phyloP scores from a whole-genome alignment of 2,888 invertebrate genomes.

The Pyrochroa serraticornis region DNA sequence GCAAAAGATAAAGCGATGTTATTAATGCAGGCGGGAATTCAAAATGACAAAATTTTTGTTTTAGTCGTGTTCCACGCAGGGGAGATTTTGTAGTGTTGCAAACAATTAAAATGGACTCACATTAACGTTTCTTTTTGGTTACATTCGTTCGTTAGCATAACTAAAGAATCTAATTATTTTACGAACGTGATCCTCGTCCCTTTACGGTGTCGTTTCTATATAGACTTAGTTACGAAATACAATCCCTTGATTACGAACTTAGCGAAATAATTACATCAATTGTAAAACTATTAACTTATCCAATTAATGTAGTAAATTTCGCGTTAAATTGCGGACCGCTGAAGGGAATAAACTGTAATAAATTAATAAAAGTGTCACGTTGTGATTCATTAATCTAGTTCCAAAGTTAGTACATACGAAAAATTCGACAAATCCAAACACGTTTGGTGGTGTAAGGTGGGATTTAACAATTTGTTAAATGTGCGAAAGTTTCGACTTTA shows the following conservation, averaged over 20 bases:
- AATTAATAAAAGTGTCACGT: constrained; percentile 11
- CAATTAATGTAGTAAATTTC: constrained; percentile 5
- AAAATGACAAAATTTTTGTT: no score
- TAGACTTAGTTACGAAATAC: constrained; percentile 15
- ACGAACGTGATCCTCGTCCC: constrained; percentile 18
- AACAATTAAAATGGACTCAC: no score
- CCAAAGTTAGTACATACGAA: constrained; percentile 1
- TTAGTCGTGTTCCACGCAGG: not conserved
- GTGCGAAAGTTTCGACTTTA: constrained; percentile 18
- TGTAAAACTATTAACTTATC: constrained; percentile 9
- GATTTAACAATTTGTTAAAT: constrained; percentile 21
- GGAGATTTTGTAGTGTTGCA: not conserved
- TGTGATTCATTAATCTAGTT: not conserved
- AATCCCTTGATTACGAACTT: constrained; percentile 18
- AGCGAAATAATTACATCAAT: constrained; percentile 14
- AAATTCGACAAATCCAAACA: constrained; percentile 14
- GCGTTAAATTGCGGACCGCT: not conserved
- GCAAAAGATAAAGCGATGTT: no score
- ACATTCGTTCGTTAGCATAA: constrained; percentile 22
- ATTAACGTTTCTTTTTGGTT: constrained; percentile 6
- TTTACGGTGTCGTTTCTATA: constrained; percentile 8
- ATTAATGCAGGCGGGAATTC: no score
- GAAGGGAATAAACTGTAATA: not conserved
- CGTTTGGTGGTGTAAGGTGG: constrained; percentile 8
- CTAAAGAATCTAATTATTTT: constrained; percentile 23